Percentiles rank a stretch among this genome's conserved stretches.
These are phyloP conservation scores for Smutsia temminckii DNA, from an alignment of 2,797 vertebrate species.

Conservation along the genomic window DNA sequence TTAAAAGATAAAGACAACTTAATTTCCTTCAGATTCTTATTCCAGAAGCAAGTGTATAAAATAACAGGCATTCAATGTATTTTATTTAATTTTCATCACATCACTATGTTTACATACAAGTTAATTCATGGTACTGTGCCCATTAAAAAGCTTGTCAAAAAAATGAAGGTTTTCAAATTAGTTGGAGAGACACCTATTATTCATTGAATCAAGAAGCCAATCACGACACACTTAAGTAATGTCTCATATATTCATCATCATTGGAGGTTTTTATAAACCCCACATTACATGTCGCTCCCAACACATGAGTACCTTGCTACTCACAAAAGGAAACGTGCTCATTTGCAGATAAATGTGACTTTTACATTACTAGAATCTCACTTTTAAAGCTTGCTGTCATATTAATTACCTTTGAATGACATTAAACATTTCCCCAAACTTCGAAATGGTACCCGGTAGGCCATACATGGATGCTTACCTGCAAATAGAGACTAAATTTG, in stretches of 20 bases:
- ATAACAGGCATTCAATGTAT: constrained; percentile 20
- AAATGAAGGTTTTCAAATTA: constrained; percentile 69
- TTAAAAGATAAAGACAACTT: constrained; percentile 58
- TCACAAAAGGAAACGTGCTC: constrained; percentile 17
- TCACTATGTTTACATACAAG: constrained; percentile 72
- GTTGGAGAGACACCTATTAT: constrained; percentile 66
- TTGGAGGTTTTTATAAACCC: constrained; percentile 38
- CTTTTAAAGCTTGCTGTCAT: constrained; percentile 23
- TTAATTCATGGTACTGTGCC: constrained; percentile 69
- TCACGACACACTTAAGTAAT: constrained; percentile 56
- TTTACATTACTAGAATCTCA: neutral
- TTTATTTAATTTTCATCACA: constrained; percentile 73
- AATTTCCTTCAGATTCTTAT: constrained; percentile 63
- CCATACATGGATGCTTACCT: neutral
- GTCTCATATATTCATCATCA: constrained; percentile 59
- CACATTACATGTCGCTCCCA: constrained; percentile 19
- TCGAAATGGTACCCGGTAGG: neutral
- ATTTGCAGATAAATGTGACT: constrained; percentile 46
- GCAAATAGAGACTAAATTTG: neutral
- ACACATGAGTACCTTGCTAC: neutral
- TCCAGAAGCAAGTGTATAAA: constrained; percentile 48
- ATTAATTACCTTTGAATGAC: constrained; percentile 22
- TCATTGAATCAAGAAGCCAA: constrained; percentile 77
- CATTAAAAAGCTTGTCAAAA: constrained; percentile 74
- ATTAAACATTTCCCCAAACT: neutral